Evolutionary conservation across 2,797 vertebrate species (phyloP), one percentile per base, ranked within the genome.

Genomic region (Dendrocincla fuliginosa): DNA sequence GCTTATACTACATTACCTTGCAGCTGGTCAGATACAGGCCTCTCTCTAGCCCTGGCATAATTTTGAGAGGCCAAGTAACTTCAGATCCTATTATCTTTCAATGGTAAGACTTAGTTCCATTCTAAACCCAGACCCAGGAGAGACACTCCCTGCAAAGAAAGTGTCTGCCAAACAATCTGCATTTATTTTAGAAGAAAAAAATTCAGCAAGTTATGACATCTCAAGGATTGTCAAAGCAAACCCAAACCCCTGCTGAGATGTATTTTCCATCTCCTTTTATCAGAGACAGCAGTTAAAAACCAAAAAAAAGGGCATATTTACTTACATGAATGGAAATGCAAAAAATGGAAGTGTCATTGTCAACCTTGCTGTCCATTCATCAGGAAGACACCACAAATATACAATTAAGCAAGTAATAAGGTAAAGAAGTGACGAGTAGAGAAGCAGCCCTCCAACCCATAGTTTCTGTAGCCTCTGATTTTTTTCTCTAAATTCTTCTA

Each of bases 251-350:
- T 81, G 90, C 87, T 61, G 90, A 92, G 86, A 86, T 23, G 32
- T 56, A 94, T 69, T 95, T 94, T 96, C 61, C 60, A 83, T 37
- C 53, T 91, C 47, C 37, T 80, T 93, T 87, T 75, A 89, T 32
- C 33, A 93, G 27, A 64, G 8, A 85, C 35, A 91, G 85, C 23
- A 59, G 32, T 35, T 57, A 37, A 9, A 28, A 9, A 60, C 59
- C 35, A 64, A 60, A 61, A 61, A 90, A 77, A 94, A 71, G 37
- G 13, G 6, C 5, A 7, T 37, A 82, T 89, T 96, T 98, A 99
- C 99, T 99, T 98, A 99, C 99, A 99, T 98, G 80, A 99, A 90
- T 14, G 99, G 99, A 98, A 99, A 99, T 77, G 99, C 87, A 97
- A 99, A 91, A 97, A 99, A 99, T 27, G 98, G 98, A 93, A 99